These are phyloP conservation scores for Rhea pennata DNA, from an alignment of 2,113 vertebrate genomes.

Conservation along the genomic window DNA sequence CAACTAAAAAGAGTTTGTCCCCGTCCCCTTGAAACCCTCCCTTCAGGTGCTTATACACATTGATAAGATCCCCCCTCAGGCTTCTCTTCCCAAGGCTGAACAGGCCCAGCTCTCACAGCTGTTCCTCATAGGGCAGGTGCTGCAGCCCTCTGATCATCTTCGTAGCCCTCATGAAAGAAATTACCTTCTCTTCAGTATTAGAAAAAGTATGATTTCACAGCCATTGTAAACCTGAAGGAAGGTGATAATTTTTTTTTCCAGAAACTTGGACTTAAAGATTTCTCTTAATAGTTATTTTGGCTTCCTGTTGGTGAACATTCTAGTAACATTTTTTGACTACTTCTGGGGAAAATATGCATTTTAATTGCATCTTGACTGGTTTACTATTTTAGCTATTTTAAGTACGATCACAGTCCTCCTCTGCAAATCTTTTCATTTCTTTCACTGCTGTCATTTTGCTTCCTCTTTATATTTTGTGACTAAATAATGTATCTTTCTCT, in stretches of 20 bases:
- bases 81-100: too few relatives aligned
- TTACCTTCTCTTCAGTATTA: background rate
- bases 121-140: too few relatives aligned
- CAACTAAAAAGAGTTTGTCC: too few relatives aligned
- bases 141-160: too few relatives aligned
- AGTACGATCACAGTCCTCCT: background rate
- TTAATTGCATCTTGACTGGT: background rate
- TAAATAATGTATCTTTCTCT: background rate
- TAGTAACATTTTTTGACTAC: background rate
- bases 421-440: background rate
- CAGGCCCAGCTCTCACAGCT: too few relatives aligned
- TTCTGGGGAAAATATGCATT: background rate
- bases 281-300: background rate
- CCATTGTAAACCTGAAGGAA: background rate
- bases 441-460: background rate
- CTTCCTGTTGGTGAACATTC: background rate
- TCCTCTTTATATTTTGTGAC: constrained; percentile 5
- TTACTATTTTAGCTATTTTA: background rate
- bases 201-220: background rate
- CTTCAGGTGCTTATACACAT: too few relatives aligned
- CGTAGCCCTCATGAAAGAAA: background rate
- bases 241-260: background rate
- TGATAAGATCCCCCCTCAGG: too few relatives aligned
- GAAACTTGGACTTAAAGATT: background rate
- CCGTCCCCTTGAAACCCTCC: too few relatives aligned